A percentile compares a stretch with the other conserved stretches of the same genome.
These are phyloP conservation scores for Drosophila prostipennis DNA, from an alignment of 2,888 invertebrate genomes.

Conservation along the genomic window DNA sequence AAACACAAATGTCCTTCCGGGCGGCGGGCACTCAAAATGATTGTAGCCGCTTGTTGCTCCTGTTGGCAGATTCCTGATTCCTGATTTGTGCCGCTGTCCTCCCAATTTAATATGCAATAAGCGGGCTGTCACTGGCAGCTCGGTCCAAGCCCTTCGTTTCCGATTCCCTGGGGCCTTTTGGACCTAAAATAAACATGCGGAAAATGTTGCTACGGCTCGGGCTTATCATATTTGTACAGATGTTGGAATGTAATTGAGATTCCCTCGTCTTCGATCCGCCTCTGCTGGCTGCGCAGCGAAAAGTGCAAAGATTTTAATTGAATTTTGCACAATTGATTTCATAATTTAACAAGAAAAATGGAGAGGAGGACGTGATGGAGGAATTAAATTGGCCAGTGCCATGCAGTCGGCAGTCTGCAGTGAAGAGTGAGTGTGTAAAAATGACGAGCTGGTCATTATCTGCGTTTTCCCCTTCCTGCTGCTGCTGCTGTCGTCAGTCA, in stretches of 20 bases:
- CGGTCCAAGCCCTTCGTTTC: constrained; percentile 19
- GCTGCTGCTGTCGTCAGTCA: constrained; percentile 41
- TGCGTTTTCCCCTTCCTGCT: not conserved
- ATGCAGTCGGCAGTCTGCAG: not conserved
- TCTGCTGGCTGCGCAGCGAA: constrained; percentile 17
- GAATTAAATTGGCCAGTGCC: too few relatives aligned
- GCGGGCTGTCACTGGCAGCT: constrained; percentile 68
- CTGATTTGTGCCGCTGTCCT: constrained; percentile 32
- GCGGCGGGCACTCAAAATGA: constrained; percentile 49
- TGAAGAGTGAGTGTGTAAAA: constrained; percentile 31
- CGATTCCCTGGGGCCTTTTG: constrained; percentile 7
- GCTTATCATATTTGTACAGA: constrained; percentile 32
- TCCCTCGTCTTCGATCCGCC: constrained; percentile 1
- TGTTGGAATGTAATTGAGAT: constrained; percentile 37
- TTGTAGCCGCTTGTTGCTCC: constrained; percentile 46
- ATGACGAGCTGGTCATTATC: constrained; percentile 38
- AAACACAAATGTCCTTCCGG: constrained; percentile 60
- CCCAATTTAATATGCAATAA: constrained; percentile 75
- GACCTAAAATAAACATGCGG: constrained; percentile 35
- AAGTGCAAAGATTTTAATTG: constrained; percentile 50
- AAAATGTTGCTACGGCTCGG: constrained; percentile 7
- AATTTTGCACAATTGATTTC: constrained; percentile 63
- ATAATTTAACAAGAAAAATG: constrained; percentile 13
- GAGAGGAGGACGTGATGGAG: not conserved
- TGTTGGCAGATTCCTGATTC: constrained; percentile 32